Evolutionary conservation across 2,113 vertebrate species (phyloP).

Genomic region (Okapia johnstoni): DNA sequence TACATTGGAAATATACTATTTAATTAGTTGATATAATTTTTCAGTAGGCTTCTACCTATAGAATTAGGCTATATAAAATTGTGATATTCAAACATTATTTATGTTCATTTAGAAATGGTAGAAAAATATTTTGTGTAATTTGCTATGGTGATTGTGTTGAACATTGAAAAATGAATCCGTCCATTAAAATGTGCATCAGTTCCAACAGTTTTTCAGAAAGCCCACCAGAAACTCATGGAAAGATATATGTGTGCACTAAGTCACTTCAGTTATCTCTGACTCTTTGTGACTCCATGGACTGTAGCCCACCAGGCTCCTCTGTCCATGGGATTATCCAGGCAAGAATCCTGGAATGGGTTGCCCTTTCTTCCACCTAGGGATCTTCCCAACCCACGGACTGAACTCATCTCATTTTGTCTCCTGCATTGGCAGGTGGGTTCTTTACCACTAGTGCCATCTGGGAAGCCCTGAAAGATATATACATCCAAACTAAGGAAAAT

Average conservation of each 20-base stretch:
- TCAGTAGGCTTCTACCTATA: neutral
- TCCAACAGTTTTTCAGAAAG: constrained; percentile 5
- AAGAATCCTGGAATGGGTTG: neutral
- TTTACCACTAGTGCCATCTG: neutral
- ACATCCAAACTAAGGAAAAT: neutral
- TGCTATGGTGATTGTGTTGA: neutral
- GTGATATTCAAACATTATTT: neutral
- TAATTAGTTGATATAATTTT: neutral
- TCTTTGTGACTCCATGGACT: neutral
- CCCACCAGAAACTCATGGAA: neutral
- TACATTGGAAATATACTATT: neutral
- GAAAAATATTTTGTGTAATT: neutral
- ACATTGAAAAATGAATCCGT: neutral
- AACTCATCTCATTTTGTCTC: neutral
- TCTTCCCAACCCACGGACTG: neutral
- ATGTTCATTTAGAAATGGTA: neutral
- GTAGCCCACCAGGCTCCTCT: neutral
- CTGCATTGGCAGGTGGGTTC: neutral
- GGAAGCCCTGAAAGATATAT: neutral
- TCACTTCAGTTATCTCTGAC: neutral
- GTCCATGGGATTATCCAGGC: neutral
- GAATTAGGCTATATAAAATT: neutral
- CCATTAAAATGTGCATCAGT: neutral
- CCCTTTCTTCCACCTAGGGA: neutral
- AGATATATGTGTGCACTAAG: neutral